Conservation (phyloP, 2,113 vertebrate genomes). For the Hirundichthys speculiger region DNA sequence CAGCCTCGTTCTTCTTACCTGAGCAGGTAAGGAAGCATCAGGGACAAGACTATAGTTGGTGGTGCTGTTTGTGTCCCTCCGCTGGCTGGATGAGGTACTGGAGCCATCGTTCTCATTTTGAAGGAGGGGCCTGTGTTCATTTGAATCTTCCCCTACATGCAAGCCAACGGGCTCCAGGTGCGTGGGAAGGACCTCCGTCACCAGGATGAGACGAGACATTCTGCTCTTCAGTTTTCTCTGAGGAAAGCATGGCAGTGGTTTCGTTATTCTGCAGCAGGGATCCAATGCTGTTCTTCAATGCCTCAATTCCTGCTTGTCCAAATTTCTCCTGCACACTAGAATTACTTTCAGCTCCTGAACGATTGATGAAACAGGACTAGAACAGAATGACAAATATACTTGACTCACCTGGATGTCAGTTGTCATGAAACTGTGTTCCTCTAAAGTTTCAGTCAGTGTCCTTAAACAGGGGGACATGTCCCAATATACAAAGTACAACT, state of each 20-base stretch:
- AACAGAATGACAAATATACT: conserved; percentile 1
- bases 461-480: conserved; percentile 75
- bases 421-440: conserved; percentile 53
- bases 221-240: conserved; percentile 76
- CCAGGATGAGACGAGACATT: conserved; percentile 77
- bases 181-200: conserved; percentile 48
- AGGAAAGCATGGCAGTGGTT: not conserved
- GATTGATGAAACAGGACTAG: conserved; percentile 33
- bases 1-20: conserved; percentile 65
- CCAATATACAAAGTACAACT: conserved; percentile 81
- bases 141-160: conserved; percentile 32
- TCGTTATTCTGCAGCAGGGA: not conserved
- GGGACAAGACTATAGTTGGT: conserved; percentile 75
- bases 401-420: conserved; percentile 71
- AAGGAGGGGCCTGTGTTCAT: conserved; percentile 77
- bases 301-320: too few species aligned
- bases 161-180: conserved; percentile 25
- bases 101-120: conserved; percentile 7
- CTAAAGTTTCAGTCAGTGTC: conserved; percentile 73
- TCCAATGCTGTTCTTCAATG: too few species aligned
- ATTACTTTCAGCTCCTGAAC: conserved; percentile 1
- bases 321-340: not conserved
- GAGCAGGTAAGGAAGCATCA: conserved; percentile 57
- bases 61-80: conserved; percentile 58
- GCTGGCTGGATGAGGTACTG: conserved; percentile 37